A percentile compares a stretch with the other conserved stretches of the same genome.
Evolutionary conservation across 2,888 invertebrate species (phyloP).

Genomic region (Doris montereyensis): DNA sequence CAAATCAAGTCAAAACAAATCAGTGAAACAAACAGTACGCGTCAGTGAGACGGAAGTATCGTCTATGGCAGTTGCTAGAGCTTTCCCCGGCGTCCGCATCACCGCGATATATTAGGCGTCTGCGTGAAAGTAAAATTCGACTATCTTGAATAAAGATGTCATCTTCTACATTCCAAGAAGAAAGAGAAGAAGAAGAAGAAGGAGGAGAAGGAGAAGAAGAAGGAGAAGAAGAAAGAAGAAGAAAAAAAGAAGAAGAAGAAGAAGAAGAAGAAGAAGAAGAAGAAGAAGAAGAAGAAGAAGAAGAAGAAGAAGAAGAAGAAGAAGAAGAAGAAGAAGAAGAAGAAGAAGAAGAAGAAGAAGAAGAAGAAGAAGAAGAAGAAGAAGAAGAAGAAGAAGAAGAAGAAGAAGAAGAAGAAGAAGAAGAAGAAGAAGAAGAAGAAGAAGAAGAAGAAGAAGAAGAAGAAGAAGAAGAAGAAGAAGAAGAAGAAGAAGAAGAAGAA

Average conservation of each 20-base stretch:
- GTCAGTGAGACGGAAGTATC: no score
- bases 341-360: no score
- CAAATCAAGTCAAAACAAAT: no score
- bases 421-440: background rate
- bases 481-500: slow-evolving; percentile 17
- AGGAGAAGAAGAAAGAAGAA: background rate
- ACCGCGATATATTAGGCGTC: no score
- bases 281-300: background rate
- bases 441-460: slow-evolving; percentile 11
- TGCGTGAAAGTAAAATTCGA: no score
- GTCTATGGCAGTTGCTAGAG: no score
- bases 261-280: background rate
- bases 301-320: background rate
- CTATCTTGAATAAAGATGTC: background rate
- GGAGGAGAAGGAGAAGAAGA: background rate
- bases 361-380: no score
- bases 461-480: slow-evolving; percentile 20
- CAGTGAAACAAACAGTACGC: no score
- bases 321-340: no score
- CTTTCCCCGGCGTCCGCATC: no score
- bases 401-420: background rate
- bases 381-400: background rate
- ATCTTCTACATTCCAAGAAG: background rate
- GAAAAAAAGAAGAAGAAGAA: background rate
- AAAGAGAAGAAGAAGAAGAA: background rate